These are phyloP conservation scores for Sminthurinus aureus DNA, from an alignment of 2,888 invertebrate species.

Conservation along the genomic window DNA sequence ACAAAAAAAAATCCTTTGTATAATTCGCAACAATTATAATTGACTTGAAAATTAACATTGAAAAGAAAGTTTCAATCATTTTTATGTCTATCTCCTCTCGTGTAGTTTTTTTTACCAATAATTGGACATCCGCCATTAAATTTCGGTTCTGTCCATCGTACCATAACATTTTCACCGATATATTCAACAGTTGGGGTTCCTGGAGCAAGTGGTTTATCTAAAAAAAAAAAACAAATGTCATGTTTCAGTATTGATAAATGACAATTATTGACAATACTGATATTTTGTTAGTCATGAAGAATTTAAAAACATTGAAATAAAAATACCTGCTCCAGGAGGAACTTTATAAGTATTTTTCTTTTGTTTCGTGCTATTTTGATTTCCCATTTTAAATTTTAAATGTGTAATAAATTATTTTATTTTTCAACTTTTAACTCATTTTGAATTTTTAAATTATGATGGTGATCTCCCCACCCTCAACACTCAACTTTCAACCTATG, in stretches of 20 bases:
- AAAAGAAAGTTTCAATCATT: background rate
- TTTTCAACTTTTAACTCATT: too few species aligned
- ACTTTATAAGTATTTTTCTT: slow-evolving; percentile 37
- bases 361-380: slow-evolving; percentile 27
- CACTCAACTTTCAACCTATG: too few species aligned
- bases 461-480: too few species aligned
- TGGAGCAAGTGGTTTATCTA: slow-evolving; percentile 38
- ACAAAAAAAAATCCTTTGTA: too few species aligned
- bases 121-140: slow-evolving; percentile 89
- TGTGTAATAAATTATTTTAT: too few species aligned
- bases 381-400: slow-evolving; percentile 26
- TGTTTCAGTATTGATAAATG: background rate
- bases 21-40: background rate
- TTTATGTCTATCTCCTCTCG: background rate
- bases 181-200: slow-evolving; percentile 36
- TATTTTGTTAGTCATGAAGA: too few species aligned
- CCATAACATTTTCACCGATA: slow-evolving; percentile 39
- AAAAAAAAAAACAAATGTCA: background rate
- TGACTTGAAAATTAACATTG: too few species aligned
- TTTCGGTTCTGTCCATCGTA: slow-evolving; percentile 81
- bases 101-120: slow-evolving; percentile 63
- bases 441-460: too few species aligned
- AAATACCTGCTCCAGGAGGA: slow-evolving; percentile 33
- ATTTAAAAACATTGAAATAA: too few species aligned
- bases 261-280: background rate